Percentiles rank a stretch among this genome's conserved stretches.
Conservation (phyloP, 2,888 invertebrate species). For the Theretra japonica region DNA sequence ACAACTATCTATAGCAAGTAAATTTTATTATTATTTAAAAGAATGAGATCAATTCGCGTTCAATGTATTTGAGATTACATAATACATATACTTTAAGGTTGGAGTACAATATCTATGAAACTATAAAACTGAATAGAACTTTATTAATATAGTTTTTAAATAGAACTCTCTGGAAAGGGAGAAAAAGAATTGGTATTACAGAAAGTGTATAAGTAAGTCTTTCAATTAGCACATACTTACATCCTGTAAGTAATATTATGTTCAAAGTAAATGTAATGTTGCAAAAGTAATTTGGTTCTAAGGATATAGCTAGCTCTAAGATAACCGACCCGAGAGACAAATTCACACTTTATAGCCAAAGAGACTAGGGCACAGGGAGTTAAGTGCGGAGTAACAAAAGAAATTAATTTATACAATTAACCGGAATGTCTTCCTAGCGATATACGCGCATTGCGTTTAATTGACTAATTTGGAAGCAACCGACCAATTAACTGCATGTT, state of each 20-base stretch:
- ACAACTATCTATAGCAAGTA: too few relatives aligned
- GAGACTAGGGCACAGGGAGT: neutral
- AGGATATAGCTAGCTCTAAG: neutral
- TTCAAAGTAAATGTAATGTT: neutral
- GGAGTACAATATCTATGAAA: too few relatives aligned
- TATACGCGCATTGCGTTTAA: slow-evolving; percentile 22
- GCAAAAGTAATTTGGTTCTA: neutral
- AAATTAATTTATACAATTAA: slow-evolving; percentile 22
- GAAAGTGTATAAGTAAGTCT: too few relatives aligned
- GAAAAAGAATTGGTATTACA: too few relatives aligned
- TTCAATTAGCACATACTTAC: too few relatives aligned
- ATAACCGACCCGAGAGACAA: neutral
- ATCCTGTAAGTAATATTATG: neutral
- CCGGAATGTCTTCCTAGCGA: slow-evolving; percentile 17
- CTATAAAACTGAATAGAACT: too few relatives aligned
- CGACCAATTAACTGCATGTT: slow-evolving; percentile 41
- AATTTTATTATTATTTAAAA: too few relatives aligned
- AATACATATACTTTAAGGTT: too few relatives aligned
- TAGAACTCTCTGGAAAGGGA: too few relatives aligned
- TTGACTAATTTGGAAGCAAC: slow-evolving; percentile 39
- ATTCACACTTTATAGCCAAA: neutral
- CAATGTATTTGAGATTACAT: too few relatives aligned
- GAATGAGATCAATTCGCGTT: neutral
- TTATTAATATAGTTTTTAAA: too few relatives aligned
- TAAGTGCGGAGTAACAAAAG: slow-evolving; percentile 7